phyloP scores from a whole-genome alignment of 2,888 invertebrate genomes.

The Cosmia pyralina region DNA sequence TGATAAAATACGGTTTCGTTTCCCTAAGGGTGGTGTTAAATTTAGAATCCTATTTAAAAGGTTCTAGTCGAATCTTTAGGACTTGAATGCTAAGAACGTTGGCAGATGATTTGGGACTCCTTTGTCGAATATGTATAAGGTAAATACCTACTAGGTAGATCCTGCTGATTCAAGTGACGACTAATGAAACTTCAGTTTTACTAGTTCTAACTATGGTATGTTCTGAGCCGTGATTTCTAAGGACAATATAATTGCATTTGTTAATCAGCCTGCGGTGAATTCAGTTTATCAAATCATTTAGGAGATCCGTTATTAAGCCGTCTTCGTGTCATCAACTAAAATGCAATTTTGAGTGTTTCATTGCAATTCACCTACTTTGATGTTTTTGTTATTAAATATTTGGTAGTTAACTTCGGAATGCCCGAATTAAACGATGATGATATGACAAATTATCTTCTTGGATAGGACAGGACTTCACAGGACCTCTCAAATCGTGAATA shows the following conservation, averaged over 20 bases:
- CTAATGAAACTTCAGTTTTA: background rate
- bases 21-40: conserved; percentile 13
- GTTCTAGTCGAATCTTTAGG: too few relatives aligned
- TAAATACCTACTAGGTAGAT: background rate
- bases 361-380: background rate
- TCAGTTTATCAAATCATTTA: too few relatives aligned
- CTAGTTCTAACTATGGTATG: too few relatives aligned
- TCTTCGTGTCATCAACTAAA: conserved; percentile 9
- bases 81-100: background rate
- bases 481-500: background rate
- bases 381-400: background rate
- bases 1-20: background rate
- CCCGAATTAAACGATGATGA: background rate
- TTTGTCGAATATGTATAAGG: background rate
- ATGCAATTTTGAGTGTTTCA: conserved; percentile 7
- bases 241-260: conserved; percentile 35
- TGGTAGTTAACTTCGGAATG: background rate
- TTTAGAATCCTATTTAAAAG: background rate
- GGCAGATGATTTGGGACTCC: background rate
- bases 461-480: background rate
- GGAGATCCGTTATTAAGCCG: conserved; percentile 22
- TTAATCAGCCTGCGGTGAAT: conserved; percentile 29
- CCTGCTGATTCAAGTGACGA: background rate
- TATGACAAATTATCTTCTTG: background rate
- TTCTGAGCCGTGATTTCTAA: conserved; percentile 6